Base-by-base conservation (phyloP, 2,113 vertebrate species). In the Verasper variegatus region DNA sequence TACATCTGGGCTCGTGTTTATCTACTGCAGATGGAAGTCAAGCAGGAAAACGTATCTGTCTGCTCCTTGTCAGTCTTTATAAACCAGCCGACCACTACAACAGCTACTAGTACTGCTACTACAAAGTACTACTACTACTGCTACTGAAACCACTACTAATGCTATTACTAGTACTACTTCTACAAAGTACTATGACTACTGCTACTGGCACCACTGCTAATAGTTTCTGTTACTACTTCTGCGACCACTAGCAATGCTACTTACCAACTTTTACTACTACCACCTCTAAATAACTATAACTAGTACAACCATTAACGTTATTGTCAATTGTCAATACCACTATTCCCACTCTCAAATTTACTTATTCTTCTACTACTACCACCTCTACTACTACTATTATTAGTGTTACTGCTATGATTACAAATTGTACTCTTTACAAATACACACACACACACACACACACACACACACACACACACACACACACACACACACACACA, bases 1-100 rank as follows among this genome's bases (percentile, higher is more conserved):
- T 87, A 78, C 69, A 71, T 80, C 74, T 76, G 82, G 81, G 63
- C 51, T 13, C 68, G 10, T 87, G 76, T 82, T 73, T 51, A 64
- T 79, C 31, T 71, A 57, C 55, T 24, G 55, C 23, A 26, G 27
- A 85, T 58, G 51, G 20, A 54, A 54, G n/a, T 54, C 51, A 54
- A 21, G 7, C 17, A 17, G 17, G 47, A 18, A 18, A 18, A 51
- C 7, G 18, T n/a, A 7, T 20, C 51, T 49, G 1, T 54, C 51
- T 54, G 51, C 51, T 54, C 9, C 18, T n/a, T 54, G 51, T n/a
- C 20, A 5, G 51, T 20, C 51, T 54, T 54, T 54, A 54, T n/a
- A n/a, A n/a, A 54, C 67, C 31, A 31, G 31, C 31, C 1, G 31
- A 67, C 52, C 10, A 69, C 81, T 69, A 61, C 58, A 55, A 66